Evolutionary conservation across 1,140 invertebrate species (phyloP), one percentile per base, ranked within the genome.

Genomic region (Polypedilum pembai): DNA sequence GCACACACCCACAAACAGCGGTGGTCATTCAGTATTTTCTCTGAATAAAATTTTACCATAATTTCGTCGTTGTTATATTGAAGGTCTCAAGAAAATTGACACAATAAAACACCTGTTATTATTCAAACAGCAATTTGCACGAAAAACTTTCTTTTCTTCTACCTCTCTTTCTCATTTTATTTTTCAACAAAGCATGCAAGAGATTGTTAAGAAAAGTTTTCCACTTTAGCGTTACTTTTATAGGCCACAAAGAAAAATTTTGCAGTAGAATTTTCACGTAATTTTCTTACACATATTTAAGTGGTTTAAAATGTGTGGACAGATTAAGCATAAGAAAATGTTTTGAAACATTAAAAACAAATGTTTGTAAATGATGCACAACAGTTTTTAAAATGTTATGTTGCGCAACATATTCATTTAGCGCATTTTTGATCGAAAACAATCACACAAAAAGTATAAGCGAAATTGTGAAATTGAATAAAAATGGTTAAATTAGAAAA

Each of bases 81-180:
- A 33, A 33, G 1, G 2, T 33, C 24, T 33, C 5, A 3, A 33
- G 24, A 56, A 56, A 17, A 69, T 20, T 69, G 17, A 69, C 65
- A 69, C 65, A 69, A 21, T 21, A 69, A 20, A 69, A 69, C 65
- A 69, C 65, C 65, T 69, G 65, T 69, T 69, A 20, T 21, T 18
- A 69, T 69, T 69, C 65, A 69, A 69, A 69, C 10, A 18, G 8
- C 17, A 69, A 69, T 69, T 69, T 69, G 65, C 45, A 69, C 17
- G 17, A 10, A 69, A 69, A 69, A 69, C 65, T 69, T 69, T 69
- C 18, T 21, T 8, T 5, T 20, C 5, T 20, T 66, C n/a, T 69
- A 1, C 20, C 17, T 69, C 7, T 7, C 45, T n/a, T n/a, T n/a
- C 12, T 15, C 8, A 45, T 33, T 33, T 33, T 33, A 1, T 33